These are phyloP conservation scores for Hyperoodon ampullatus DNA, from an alignment of 2,113 vertebrate species.

Conservation along the genomic window DNA sequence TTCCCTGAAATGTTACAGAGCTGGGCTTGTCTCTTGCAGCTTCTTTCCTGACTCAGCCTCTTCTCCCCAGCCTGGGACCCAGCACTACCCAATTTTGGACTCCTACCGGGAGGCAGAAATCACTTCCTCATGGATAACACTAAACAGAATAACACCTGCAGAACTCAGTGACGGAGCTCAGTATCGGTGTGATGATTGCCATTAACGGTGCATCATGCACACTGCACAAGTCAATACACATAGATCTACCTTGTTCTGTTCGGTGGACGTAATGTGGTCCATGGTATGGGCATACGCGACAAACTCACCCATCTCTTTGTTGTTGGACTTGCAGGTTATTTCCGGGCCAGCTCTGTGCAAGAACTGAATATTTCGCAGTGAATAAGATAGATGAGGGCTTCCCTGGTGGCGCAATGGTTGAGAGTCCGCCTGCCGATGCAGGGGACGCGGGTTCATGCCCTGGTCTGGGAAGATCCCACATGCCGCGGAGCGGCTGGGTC, in stretches of 20 bases:
- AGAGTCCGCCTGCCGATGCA: too few species aligned
- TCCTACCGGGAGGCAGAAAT: neutral
- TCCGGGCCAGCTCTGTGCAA: neutral
- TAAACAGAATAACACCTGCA: neutral
- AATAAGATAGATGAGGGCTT: too few species aligned
- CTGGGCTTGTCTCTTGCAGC: neutral
- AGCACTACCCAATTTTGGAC: neutral
- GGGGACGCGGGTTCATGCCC: too few species aligned
- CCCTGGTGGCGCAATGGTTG: too few species aligned
- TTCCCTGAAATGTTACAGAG: neutral
- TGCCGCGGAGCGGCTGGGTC: too few species aligned
- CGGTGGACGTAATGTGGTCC: neutral
- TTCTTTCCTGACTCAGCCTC: neutral
- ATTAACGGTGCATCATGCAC: neutral
- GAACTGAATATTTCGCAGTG: neutral
- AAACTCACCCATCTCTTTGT: neutral
- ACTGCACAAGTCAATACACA: accelerated
- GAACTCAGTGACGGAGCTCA: neutral
- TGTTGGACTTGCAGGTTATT: neutral
- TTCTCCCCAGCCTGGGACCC: neutral
- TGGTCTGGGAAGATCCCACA: too few species aligned
- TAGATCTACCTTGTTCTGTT: accelerated
- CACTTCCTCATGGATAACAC: neutral
- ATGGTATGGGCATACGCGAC: accelerated
- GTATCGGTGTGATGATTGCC: neutral